Evolutionary conservation across 2,888 invertebrate species (phyloP), one percentile per base, ranked within the genome.

Genomic region (Endotricha flammealis): DNA sequence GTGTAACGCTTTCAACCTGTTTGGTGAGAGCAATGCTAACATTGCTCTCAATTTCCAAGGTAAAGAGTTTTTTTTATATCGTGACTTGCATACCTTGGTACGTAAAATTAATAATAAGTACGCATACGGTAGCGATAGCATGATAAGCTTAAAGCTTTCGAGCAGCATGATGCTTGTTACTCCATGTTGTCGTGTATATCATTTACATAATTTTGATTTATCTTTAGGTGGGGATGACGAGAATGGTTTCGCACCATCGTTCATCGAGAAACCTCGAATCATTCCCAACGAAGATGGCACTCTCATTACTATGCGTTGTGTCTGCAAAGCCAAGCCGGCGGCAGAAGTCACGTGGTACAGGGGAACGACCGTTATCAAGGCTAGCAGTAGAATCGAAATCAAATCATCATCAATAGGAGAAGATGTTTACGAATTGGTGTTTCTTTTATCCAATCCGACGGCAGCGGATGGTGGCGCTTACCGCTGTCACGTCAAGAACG

Each of bases 11-110:
- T 95, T 97, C 89, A 99, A 99, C 90, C 92, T 94, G 81, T 94
- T 93, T 87, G 99, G 99, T 83, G 99, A 99, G 90, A 98, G 98
- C 89, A 99, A 99, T 90, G 99, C 99, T 65, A 99, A 99, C 88
- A 99, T 99, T 89, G 97, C 98, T 74, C 94, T 99, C 73, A 99
- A 99, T 88, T 97, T 99, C 90, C 96, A 97, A 95, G 97, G 97
- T 96, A 93, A 90, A 59, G 48, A 47, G 54, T 29, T 33, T 48
- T 39, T 51, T 52, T 36, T 48, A 41, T 49, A 40, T 20, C 13
- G 37, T 39, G 35, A 42, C 40, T 37, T 32, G 20, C 2, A 20
- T 20, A 20, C 7, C 2, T 20, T 20, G 6, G 20, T 20, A 2
- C 20, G 20, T 20, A 2, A 6, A 4, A 6, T 16, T 7, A 7